Percentiles rank a stretch among this genome's conserved stretches.
Conservation (phyloP, 2,113 vertebrate genomes). For the Oceanites oceanicus region DNA sequence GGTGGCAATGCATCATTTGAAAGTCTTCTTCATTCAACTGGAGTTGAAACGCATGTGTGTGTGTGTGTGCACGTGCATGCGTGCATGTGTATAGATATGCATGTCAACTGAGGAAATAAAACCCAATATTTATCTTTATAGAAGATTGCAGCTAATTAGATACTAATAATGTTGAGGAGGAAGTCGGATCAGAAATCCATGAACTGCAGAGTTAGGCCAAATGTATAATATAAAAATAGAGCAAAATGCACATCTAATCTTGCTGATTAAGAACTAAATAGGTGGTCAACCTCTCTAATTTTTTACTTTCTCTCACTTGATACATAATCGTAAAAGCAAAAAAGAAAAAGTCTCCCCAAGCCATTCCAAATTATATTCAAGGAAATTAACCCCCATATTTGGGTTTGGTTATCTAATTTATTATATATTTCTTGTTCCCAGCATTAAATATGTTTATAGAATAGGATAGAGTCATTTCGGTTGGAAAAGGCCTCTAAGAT, state of each 20-base stretch:
- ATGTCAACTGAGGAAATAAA: not conserved
- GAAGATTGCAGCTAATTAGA: not conserved
- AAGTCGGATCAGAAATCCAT: not conserved
- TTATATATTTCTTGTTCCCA: not conserved
- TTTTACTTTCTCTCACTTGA: not conserved
- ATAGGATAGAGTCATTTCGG: too few relatives aligned
- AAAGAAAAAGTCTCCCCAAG: not conserved
- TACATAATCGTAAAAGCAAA: not conserved
- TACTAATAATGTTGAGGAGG: not conserved
- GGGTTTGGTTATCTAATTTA: not conserved
- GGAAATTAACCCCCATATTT: not conserved
- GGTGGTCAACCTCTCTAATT: not conserved
- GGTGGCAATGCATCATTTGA: not conserved
- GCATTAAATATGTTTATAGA: not conserved
- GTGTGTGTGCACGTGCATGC: accelerated
- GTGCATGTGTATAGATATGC: not conserved
- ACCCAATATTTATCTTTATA: not conserved
- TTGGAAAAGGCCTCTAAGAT: too few relatives aligned
- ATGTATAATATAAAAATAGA: not conserved
- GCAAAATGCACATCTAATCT: not conserved
- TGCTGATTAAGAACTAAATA: not conserved
- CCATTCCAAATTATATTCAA: not conserved
- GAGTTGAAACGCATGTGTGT: not conserved
- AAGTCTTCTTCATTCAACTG: not conserved
- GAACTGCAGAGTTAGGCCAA: not conserved